Evolutionary conservation across 2,113 vertebrate genomes (phyloP).

Genomic region (Leucopsar rothschildi): DNA sequence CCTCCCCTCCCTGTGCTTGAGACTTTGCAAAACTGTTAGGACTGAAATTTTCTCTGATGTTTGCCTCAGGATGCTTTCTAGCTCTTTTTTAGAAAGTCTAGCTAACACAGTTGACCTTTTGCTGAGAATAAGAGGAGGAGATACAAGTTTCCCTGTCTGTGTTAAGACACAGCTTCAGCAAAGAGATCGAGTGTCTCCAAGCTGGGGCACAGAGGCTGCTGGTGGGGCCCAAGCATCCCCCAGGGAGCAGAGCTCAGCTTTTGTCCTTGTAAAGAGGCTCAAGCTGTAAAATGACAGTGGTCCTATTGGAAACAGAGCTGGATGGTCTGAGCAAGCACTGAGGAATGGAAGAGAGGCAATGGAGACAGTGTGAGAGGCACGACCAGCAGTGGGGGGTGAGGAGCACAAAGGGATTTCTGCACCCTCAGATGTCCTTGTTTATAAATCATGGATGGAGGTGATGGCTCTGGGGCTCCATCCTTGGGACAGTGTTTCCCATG

Average conservation of each 20-base stretch:
- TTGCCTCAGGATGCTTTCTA: not conserved
- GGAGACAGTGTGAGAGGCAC: rapidly evolving
- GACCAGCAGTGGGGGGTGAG: rapidly evolving
- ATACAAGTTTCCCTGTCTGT: not conserved
- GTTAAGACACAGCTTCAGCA: not conserved
- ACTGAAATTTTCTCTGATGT: not conserved
- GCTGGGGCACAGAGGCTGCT: not conserved
- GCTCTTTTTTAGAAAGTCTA: not conserved
- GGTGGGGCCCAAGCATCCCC: not conserved
- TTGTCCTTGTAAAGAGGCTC: not conserved
- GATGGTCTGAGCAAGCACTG: not conserved
- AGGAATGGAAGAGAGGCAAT: not conserved
- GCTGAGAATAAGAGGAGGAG: not conserved
- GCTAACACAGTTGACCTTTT: not conserved
- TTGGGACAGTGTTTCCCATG: not conserved
- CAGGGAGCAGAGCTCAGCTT: not conserved
- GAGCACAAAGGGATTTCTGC: not conserved
- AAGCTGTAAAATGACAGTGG: not conserved
- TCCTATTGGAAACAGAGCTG: rapidly evolving
- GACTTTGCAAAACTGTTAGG: not conserved
- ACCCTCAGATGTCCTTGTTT: not conserved
- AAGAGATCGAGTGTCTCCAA: not conserved
- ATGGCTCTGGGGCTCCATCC: not conserved
- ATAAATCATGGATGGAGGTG: not conserved
- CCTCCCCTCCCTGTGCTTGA: rapidly evolving